Evolutionary conservation across 2,888 invertebrate genomes (phyloP).

Genomic region (Augochlorella aurata): DNA sequence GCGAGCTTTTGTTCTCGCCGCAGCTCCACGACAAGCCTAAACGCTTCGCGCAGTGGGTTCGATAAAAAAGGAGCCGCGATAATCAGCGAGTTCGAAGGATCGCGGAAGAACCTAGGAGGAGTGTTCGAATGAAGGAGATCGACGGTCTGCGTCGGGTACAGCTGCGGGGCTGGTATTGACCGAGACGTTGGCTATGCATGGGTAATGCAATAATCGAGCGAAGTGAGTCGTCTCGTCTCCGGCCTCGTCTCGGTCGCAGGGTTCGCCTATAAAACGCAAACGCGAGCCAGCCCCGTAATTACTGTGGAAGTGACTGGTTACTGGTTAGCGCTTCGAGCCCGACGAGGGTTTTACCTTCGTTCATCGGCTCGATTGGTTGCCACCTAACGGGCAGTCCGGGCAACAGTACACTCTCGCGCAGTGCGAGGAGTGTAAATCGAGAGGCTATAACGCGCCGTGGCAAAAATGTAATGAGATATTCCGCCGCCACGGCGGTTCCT

Average conservation of each 20-base stretch:
- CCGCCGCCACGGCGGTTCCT: slow-evolving; percentile 58
- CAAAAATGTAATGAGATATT: slow-evolving; percentile 72
- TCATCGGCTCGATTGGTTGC: slow-evolving; percentile 71
- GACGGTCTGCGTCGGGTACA: not conserved
- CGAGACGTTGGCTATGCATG: slow-evolving; percentile 71
- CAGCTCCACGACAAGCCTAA: no score
- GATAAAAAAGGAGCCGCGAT: no score
- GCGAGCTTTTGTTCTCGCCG: no score
- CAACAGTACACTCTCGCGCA: slow-evolving; percentile 23
- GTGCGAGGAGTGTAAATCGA: slow-evolving; percentile 70
- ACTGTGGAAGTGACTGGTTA: slow-evolving; percentile 74
- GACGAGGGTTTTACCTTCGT: slow-evolving; percentile 58
- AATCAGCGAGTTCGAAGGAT: not conserved
- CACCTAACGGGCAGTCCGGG: slow-evolving; percentile 60
- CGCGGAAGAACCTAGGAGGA: slow-evolving; percentile 12
- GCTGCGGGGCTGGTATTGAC: slow-evolving; percentile 49
- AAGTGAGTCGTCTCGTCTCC: slow-evolving; percentile 74
- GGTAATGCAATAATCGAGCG: slow-evolving; percentile 78
- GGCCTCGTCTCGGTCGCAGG: slow-evolving; percentile 63
- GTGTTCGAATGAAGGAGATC: not conserved
- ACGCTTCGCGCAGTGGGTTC: no score
- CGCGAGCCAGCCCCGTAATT: slow-evolving; percentile 75
- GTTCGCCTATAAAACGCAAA: slow-evolving; percentile 77
- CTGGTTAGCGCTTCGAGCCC: slow-evolving; percentile 67
- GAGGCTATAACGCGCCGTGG: slow-evolving; percentile 71